These are phyloP conservation scores for Leucoptera coffeella DNA, from an alignment of 2,888 invertebrate genomes.

Conservation along the genomic window DNA sequence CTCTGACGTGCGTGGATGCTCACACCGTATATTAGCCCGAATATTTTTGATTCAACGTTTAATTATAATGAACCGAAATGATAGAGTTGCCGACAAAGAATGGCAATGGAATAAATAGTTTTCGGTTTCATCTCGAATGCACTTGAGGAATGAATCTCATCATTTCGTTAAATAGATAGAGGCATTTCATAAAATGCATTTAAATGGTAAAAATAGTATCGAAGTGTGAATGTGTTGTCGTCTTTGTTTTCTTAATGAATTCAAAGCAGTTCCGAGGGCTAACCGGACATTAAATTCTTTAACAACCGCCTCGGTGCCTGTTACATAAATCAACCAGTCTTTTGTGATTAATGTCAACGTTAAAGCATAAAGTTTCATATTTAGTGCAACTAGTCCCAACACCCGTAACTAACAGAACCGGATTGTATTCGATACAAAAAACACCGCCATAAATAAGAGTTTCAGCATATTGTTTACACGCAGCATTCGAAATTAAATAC, in stretches of 20 bases:
- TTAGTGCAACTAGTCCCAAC: conserved; percentile 26
- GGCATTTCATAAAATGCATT: too few species aligned
- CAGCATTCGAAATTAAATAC: too few species aligned
- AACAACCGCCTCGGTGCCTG: too few species aligned
- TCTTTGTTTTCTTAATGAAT: conserved; percentile 19
- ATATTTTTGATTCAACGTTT: conserved; percentile 29
- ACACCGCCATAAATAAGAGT: conserved; percentile 25
- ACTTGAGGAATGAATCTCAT: too few species aligned
- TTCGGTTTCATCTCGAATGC: too few species aligned
- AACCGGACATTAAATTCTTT: too few species aligned
- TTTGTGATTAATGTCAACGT: conserved; percentile 47
- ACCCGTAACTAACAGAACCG: conserved; percentile 18
- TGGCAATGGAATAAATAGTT: too few species aligned
- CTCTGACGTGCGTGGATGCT: conserved; percentile 29
- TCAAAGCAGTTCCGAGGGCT: conserved; percentile 8
- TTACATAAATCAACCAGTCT: conserved; percentile 36
- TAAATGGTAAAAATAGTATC: too few species aligned
- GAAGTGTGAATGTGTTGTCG: too few species aligned
- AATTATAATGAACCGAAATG: conserved; percentile 21
- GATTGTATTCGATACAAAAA: conserved; percentile 27
- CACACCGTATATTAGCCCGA: conserved; percentile 11
- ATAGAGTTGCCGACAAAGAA: conserved; percentile 10
- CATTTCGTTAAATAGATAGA: too few species aligned
- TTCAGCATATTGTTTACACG: conserved; percentile 39
- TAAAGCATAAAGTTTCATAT: conserved; percentile 42